Evolutionary conservation across 2,113 vertebrate genomes (phyloP), one percentile per base, ranked within the genome.

Genomic region (Pimephales promelas): DNA sequence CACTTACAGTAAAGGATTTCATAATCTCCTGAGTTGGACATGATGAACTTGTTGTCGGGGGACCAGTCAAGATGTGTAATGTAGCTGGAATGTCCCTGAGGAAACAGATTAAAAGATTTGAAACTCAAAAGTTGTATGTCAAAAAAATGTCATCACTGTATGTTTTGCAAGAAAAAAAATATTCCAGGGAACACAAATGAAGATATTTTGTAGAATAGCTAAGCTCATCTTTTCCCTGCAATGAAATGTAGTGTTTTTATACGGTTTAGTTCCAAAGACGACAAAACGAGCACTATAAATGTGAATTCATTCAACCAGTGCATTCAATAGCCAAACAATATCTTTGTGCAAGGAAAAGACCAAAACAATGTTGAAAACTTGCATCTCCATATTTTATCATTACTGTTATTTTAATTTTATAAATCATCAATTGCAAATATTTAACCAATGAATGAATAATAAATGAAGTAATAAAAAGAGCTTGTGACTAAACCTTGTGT

Each of bases 11-110:
- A 98, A 86, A 99, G 89, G 93, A 99, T 99, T 95, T 99, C 98
- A 81, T 99, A 99, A 94, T 99, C 98, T 93, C 98, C 98, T 28
- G 98, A 99, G 95, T 99, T 99, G 92, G 98, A 99, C 98, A 99
- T 99, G 93, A 99, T 98, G 86, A 95, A 95, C 88, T 96, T 97
- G 92, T 99, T 99, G 93, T 99, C 97, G 13, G 97, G 98, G 88
- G 97, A 99, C 97, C 97, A 99, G 92, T 99, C 98, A 90, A 99
- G 96, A 92, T 99, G 98, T 81, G 98, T 99, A 93, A 99, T 99
- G 91, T 99, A 99, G 94, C 98, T 99, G 93, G 98, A 98, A 96
- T 99, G 98, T 93, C 98, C 98, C 98, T 99, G 94, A 74, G 76
- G 87, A 86, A 62, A 18, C 49, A 85, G 88, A 90, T 0, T 78